Conservation (phyloP, 2,888 invertebrate genomes). For the Himalopsyche tibetana region DNA sequence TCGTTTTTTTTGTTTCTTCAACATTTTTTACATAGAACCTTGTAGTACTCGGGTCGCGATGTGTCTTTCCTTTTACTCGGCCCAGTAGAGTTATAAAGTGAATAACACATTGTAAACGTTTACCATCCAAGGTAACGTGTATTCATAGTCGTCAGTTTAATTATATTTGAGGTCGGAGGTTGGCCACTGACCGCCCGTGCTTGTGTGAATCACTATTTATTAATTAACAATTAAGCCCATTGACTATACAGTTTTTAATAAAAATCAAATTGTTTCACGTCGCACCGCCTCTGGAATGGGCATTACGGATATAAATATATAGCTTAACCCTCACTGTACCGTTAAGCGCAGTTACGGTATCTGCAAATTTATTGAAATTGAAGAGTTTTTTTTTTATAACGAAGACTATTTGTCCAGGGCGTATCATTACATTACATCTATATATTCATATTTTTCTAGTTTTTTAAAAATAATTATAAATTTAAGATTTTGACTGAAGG, state of each 20-base stretch:
- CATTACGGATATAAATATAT: conserved; percentile 17
- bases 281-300: conserved; percentile 25
- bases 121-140: conserved; percentile 16
- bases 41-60: too few species aligned
- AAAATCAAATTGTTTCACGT: conserved; percentile 30
- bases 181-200: conserved; percentile 52
- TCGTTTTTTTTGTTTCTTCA: too few species aligned
- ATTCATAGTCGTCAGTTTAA: conserved; percentile 37
- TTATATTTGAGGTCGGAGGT: conserved; percentile 49
- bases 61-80: background rate
- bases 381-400: too few species aligned
- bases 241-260: conserved; percentile 31
- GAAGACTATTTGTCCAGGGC: too few species aligned
- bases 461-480: too few species aligned
- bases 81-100: background rate
- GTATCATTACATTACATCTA: too few species aligned
- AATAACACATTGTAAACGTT: background rate
- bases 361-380: too few species aligned
- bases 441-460: too few species aligned
- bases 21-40: too few species aligned
- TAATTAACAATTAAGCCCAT: conserved; percentile 37
- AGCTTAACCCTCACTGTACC: background rate
- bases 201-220: conserved; percentile 56
- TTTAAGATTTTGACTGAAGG: too few species aligned
- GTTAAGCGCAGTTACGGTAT: too few species aligned